Percentiles rank a stretch among this genome's conserved stretches.
Evolutionary conservation across 2,113 vertebrate genomes (phyloP).

Genomic region (Falcunculus frontatus): DNA sequence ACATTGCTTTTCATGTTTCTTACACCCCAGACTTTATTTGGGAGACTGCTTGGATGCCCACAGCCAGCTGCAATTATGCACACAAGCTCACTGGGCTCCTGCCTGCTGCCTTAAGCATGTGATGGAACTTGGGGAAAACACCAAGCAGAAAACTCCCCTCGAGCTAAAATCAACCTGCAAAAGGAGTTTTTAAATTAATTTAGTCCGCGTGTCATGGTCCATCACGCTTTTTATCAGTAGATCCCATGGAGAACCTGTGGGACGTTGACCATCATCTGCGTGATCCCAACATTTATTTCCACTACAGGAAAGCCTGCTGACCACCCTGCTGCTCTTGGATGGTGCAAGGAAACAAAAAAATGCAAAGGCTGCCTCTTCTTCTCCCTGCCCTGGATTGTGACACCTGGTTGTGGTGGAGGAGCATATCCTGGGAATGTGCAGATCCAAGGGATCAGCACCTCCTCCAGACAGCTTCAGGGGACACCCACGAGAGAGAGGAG

Average conservation of each 20-base stretch:
- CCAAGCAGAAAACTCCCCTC: background rate
- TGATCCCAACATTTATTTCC: background rate
- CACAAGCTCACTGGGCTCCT: rapidly evolving
- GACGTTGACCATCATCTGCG: background rate
- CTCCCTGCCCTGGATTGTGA: background rate
- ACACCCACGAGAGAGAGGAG: background rate
- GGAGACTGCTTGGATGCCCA: background rate
- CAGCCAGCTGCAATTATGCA: background rate
- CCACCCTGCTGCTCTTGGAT: background rate
- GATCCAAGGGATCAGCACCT: background rate
- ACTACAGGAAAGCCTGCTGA: background rate
- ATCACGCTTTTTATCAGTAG: background rate
- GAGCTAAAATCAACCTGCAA: background rate
- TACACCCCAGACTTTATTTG: background rate
- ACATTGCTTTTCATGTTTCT: background rate
- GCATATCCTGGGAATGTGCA: background rate
- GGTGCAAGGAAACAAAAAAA: background rate
- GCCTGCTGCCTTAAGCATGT: background rate
- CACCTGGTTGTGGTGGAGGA: background rate
- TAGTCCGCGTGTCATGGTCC: background rate
- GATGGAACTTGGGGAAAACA: background rate
- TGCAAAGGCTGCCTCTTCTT: background rate
- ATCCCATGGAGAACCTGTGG: background rate
- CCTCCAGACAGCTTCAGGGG: background rate
- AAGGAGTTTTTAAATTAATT: background rate